Conservation (phyloP, 2,888 invertebrate species). For the Amblyteles armatorius region DNA sequence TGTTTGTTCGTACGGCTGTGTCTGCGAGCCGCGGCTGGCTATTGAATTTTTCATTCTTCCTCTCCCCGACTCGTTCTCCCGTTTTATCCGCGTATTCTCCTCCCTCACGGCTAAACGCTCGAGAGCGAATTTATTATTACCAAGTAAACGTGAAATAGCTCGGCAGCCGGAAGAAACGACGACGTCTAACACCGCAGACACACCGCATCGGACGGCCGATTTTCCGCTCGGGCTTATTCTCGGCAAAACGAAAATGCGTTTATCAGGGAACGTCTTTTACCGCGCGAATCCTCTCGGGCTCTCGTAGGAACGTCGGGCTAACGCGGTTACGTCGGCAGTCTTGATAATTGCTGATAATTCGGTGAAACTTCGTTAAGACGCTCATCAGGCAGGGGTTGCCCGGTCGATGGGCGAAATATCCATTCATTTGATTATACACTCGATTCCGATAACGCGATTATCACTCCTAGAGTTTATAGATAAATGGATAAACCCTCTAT, state of each 20-base stretch:
- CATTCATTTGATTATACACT: slow-evolving; percentile 84
- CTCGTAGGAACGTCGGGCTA: slow-evolving; percentile 73
- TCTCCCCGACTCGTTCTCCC: slow-evolving; percentile 23
- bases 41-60: slow-evolving; percentile 63
- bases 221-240: slow-evolving; percentile 23
- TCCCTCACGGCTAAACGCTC: slow-evolving; percentile 30
- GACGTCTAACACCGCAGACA: not conserved
- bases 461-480: slow-evolving; percentile 64
- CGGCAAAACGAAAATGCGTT: slow-evolving; percentile 78
- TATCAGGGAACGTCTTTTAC: slow-evolving; percentile 80
- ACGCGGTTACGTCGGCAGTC: slow-evolving; percentile 82
- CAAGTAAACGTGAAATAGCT: slow-evolving; percentile 19
- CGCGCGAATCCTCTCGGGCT: slow-evolving; percentile 73
- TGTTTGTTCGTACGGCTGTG: slow-evolving; percentile 49
- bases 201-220: not conserved
- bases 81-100: slow-evolving; percentile 13
- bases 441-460: slow-evolving; percentile 82
- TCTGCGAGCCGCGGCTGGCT: slow-evolving; percentile 39
- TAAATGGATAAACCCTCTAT: slow-evolving; percentile 20
- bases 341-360: slow-evolving; percentile 85
- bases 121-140: slow-evolving; percentile 53
- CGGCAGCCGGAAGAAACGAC: not conserved
- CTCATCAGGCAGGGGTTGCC: slow-evolving; percentile 79
- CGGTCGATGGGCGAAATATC: slow-evolving; percentile 78
- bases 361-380: slow-evolving; percentile 84